Conservation (phyloP, 2,113 vertebrate species). For the Sylvicapra grimmia region DNA sequence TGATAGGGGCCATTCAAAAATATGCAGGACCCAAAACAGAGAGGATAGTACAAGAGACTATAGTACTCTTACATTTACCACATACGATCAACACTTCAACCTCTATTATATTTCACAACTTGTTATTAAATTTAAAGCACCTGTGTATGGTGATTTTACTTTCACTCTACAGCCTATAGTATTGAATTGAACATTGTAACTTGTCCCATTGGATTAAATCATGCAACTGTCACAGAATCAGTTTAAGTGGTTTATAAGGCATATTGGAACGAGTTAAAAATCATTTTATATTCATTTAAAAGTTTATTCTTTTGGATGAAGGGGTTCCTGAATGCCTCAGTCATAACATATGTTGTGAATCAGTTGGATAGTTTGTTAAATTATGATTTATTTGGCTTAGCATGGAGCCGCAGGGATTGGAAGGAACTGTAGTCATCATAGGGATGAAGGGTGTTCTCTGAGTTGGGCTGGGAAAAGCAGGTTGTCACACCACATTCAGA, state of each 20-base stretch:
- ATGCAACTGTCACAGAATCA: conserved; percentile 91
- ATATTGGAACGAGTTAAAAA: conserved; percentile 97
- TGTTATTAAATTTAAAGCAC: conserved; percentile 85
- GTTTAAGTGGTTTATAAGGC: conserved; percentile 95
- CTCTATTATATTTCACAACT: conserved; percentile 85
- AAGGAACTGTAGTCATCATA: conserved; percentile 80
- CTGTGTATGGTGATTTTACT: conserved; percentile 83
- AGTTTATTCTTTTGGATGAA: conserved; percentile 85
- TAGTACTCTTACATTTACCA: conserved; percentile 88
- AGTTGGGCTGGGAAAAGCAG: conserved; percentile 76
- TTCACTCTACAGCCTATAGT: conserved; percentile 85
- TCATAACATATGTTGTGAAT: conserved; percentile 82
- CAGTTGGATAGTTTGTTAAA: conserved; percentile 79
- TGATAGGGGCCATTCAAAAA: conserved; percentile 79
- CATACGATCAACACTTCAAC: conserved; percentile 85
- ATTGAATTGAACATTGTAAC: conserved; percentile 83
- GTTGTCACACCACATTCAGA: conserved; percentile 91
- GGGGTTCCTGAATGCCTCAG: conserved; percentile 88
- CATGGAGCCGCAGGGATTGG: conserved; percentile 82
- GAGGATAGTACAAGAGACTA: conserved; percentile 82
- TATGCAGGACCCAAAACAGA: conserved; percentile 84
- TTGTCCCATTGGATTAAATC: conserved; percentile 84
- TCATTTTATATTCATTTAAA: conserved; percentile 84
- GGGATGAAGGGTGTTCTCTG: conserved; percentile 83
- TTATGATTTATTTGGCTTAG: conserved; percentile 84